These are phyloP conservation scores for Trachelus stipa DNA, from an alignment of 2,888 invertebrate genomes.

Conservation along the genomic window DNA sequence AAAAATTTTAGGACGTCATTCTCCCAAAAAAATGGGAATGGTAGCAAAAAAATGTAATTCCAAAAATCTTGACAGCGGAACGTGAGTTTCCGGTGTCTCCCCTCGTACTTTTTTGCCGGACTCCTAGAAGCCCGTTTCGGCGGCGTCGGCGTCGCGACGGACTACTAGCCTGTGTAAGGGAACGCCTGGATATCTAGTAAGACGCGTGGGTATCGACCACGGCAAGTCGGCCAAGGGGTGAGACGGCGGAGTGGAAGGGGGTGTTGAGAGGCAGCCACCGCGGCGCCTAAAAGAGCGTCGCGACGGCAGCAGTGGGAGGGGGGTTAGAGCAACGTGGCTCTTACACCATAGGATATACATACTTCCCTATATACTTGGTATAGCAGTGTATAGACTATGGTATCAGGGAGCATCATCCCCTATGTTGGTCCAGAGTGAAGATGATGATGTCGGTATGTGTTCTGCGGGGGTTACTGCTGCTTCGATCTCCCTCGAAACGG, in stretches of 20 bases:
- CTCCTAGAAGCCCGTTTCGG: not conserved
- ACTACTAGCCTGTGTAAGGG: conserved; percentile 1
- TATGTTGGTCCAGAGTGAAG: conserved; percentile 23
- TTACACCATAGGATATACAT: conserved; percentile 34
- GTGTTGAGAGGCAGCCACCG: conserved; percentile 41
- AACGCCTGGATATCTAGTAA: conserved; percentile 26
- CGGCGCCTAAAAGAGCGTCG: conserved; percentile 51
- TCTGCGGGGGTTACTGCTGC: conserved; percentile 16
- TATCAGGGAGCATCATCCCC: not conserved
- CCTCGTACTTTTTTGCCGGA: not conserved
- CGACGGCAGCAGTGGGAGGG: conserved; percentile 31
- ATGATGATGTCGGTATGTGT: conserved; percentile 32
- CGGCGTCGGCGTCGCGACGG: not conserved
- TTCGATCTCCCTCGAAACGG: not conserved
- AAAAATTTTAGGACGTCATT: too few species aligned
- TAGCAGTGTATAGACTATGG: too few species aligned
- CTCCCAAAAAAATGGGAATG: not conserved
- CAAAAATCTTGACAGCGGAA: not conserved
- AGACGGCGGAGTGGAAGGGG: conserved; percentile 9
- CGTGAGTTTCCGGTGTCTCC: not conserved
- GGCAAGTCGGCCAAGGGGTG: not conserved
- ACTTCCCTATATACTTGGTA: not conserved
- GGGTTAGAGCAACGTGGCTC: conserved; percentile 24
- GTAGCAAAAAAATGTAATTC: too few species aligned
- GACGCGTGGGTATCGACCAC: conserved; percentile 42